Evolutionary conservation across 2,797 vertebrate genomes (phyloP).

Genomic region (Paramormyrops hopkinsi): DNA sequence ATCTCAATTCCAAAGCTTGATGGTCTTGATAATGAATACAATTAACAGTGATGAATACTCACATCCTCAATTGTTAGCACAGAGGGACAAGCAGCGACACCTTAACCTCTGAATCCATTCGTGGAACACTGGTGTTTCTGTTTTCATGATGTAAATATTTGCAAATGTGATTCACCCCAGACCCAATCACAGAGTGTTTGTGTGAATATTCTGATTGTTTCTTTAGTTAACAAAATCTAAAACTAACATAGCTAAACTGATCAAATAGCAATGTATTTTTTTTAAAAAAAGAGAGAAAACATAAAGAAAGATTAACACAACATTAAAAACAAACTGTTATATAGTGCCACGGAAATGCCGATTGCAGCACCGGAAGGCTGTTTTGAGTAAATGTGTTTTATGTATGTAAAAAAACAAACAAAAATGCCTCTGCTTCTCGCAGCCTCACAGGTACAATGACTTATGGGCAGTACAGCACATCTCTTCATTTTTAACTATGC

Average conservation of each 20-base stretch:
- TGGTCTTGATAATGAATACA: not conserved
- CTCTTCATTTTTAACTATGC: not conserved
- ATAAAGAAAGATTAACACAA: not conserved
- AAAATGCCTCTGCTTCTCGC: not conserved
- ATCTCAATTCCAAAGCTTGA: not conserved
- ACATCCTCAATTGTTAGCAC: not conserved
- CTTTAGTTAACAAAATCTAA: not conserved
- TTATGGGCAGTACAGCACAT: not conserved
- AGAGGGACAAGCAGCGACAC: not conserved
- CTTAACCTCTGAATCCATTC: not conserved
- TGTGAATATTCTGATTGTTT: not conserved
- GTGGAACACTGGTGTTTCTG: not conserved
- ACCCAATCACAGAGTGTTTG: not conserved
- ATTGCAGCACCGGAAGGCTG: not conserved
- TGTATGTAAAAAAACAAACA: not conserved
- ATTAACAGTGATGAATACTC: not conserved
- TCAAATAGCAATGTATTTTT: not conserved
- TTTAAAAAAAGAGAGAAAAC: not conserved
- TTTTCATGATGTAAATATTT: not conserved
- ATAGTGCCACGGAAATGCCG: not conserved
- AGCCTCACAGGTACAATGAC: not conserved
- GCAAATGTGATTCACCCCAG: not conserved
- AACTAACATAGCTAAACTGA: not conserved
- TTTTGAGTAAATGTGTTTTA: not conserved
- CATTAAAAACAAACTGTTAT: not conserved